Percentiles rank a stretch among this genome's conserved stretches.
Conservation (phyloP, 2,113 vertebrate genomes). For the Tenebrosternarchus preto region DNA sequence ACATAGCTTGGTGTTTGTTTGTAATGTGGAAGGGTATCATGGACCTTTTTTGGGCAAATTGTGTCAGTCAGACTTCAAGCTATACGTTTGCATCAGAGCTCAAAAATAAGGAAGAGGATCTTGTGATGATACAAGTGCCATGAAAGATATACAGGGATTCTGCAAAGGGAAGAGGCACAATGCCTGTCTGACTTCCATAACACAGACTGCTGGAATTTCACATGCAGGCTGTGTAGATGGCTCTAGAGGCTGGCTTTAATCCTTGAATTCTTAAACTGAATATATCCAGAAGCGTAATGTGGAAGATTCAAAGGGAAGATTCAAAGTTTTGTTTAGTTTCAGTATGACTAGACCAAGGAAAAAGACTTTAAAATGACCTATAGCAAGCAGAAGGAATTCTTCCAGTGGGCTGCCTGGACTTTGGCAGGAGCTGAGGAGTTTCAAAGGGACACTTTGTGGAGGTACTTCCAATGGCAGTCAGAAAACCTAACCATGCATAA, state of each 20-base stretch:
- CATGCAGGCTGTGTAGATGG: not conserved
- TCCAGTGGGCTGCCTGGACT: too few species aligned
- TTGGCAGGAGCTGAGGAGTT: too few species aligned
- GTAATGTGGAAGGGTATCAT: not conserved
- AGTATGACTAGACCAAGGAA: not conserved
- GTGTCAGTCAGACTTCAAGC: not conserved
- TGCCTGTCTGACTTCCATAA: conserved; percentile 2
- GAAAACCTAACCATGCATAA: too few species aligned
- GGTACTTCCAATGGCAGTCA: too few species aligned
- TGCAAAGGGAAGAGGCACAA: not conserved
- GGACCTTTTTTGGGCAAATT: not conserved
- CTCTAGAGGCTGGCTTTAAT: not conserved
- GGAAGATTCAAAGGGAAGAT: not conserved
- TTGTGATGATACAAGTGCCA: not conserved
- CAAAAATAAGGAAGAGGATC: not conserved
- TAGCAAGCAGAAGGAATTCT: not conserved
- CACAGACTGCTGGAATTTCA: conserved; percentile 1
- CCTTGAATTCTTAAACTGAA: not conserved
- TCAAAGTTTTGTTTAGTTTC: not conserved
- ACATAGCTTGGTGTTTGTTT: not conserved
- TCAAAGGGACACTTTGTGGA: too few species aligned
- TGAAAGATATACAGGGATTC: conserved; percentile 12
- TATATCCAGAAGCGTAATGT: not conserved
- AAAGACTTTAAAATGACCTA: not conserved
- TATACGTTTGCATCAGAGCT: not conserved